Percentiles rank a stretch among this genome's conserved stretches.
These are phyloP conservation scores for Etia nguti DNA, from an alignment of 2,113 vertebrate genomes.

Conservation along the genomic window DNA sequence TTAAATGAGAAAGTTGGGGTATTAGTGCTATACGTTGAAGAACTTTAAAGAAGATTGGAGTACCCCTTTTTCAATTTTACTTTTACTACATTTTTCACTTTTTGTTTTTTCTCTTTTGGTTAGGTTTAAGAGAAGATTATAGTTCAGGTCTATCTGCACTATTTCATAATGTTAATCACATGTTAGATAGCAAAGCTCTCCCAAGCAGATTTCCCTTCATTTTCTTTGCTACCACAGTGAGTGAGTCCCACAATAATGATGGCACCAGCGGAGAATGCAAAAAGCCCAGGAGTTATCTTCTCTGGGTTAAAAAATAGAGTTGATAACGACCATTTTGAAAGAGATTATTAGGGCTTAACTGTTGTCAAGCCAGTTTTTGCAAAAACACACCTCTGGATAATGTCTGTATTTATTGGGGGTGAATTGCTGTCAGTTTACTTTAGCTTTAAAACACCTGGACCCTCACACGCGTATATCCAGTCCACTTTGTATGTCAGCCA, in stretches of 20 bases:
- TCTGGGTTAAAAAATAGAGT: neutral
- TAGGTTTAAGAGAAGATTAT: neutral
- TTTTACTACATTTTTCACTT: neutral
- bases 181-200: neutral
- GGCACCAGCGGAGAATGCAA: neutral
- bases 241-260: neutral
- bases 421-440: neutral
- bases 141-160: neutral
- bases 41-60: neutral
- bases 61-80: neutral
- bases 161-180: neutral
- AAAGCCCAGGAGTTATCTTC: neutral
- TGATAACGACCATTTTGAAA: neutral
- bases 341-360: neutral
- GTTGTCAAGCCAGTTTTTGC: neutral
- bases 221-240: neutral
- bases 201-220: neutral
- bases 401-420: neutral
- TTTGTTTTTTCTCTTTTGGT: neutral
- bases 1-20: neutral
- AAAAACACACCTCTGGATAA: neutral
- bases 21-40: rapidly evolving
- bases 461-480: neutral
- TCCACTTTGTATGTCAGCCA: neutral
- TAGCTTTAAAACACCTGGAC: neutral